Base-by-base conservation (phyloP, 2,797 vertebrate genomes). In the Gymnodraco acuticeps region DNA sequence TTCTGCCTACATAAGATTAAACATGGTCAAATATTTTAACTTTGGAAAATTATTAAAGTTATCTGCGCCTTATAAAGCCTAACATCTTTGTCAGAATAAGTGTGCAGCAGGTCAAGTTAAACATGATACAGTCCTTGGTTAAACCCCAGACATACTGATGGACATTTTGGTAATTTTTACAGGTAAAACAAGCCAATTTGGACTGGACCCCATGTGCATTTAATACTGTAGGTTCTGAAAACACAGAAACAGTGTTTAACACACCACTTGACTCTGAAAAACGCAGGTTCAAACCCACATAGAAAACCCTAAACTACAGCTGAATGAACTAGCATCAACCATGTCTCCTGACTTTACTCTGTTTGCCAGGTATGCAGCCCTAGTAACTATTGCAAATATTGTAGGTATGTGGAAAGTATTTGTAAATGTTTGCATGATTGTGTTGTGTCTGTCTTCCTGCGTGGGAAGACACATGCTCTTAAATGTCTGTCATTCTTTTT, bases 401-500 rank as follows among this genome's bases (percentile, higher is more conserved):
- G 16, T 20, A 20, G 33, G 33, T 38, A 38, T 38, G 23, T 41
- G 31, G 19, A 10, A 52, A 4, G 31, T 58, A 14, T 33, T 27
- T 59, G 14, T 16, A 3, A 12, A 3, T 19, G 31, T 51, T 23
- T 17, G 3, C 12, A 9, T 45, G 19, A 12, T 0, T 15, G 41
- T 53, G 41, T 38, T 38, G 6, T 38, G 8, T 38, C 33, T 38
- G 33, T 38, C 33, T 38, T 38, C 33, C 17, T 69, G 19, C 11
- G 4, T 52, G 14, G 46, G 51, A 13, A 65, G 52, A 54, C 61
- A n/a, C 59, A n/a, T 43, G 27, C 1, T 53, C 56, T 13, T 63
- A 62, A 56, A 66, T 71, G 50, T 31, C 46, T 78, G 15, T 61
- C 31, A 70, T 82, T 77, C 54, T 51, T 63, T 33, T 17, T 14